Evolutionary conservation across 2,888 invertebrate genomes (phyloP).

Genomic region (Eilema sororculum): DNA sequence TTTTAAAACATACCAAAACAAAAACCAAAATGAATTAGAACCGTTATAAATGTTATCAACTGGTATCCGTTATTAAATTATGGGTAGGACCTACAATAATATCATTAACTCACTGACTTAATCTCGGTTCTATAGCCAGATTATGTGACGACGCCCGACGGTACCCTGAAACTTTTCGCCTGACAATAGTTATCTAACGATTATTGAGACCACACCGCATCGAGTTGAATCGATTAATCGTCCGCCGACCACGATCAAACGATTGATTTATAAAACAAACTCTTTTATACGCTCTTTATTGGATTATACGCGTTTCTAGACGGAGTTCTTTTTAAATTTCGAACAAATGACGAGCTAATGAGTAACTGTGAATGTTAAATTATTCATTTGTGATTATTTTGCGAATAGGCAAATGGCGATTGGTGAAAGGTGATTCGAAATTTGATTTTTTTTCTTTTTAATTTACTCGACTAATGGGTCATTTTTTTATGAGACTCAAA

Average conservation of each 20-base stretch:
- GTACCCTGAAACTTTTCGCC: slow-evolving; percentile 19
- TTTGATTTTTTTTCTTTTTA: not conserved
- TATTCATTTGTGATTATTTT: slow-evolving; percentile 1
- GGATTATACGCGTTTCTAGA: slow-evolving; percentile 24
- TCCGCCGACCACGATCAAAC: slow-evolving; percentile 30
- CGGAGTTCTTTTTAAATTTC: slow-evolving; percentile 23
- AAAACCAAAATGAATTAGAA: too few species aligned
- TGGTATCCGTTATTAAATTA: too few species aligned
- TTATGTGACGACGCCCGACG: not conserved
- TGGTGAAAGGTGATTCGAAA: slow-evolving; percentile 10
- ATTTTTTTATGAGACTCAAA: not conserved
- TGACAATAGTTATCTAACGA: slow-evolving; percentile 55
- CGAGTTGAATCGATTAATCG: slow-evolving; percentile 44
- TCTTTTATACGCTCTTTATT: slow-evolving; percentile 38
- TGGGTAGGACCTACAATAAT: not conserved
- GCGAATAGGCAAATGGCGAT: slow-evolving; percentile 6
- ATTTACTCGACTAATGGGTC: not conserved
- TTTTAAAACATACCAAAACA: too few species aligned
- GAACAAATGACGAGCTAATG: slow-evolving; percentile 43
- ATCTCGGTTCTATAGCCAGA: not conserved
- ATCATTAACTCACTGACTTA: not conserved
- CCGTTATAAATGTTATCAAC: too few species aligned
- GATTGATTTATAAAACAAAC: slow-evolving; percentile 35
- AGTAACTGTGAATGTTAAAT: slow-evolving; percentile 30
- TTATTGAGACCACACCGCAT: slow-evolving; percentile 59